Percentiles rank a stretch among this genome's conserved stretches.
These are phyloP conservation scores for Drosophila asahinai DNA, from an alignment of 1,140 invertebrate genomes.

Conservation along the genomic window DNA sequence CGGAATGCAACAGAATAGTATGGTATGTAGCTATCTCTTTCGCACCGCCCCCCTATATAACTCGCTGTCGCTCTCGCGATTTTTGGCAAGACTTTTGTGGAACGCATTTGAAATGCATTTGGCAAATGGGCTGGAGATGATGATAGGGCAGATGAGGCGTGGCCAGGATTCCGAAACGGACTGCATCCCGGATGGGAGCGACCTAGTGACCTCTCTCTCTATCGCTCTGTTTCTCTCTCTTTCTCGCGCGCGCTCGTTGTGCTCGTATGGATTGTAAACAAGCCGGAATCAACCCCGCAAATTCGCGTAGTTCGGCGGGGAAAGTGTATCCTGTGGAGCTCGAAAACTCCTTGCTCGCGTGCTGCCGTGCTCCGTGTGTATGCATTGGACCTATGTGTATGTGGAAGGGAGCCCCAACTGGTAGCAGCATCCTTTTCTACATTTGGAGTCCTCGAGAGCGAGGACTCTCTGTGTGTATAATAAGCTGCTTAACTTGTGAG, in stretches of 20 bases:
- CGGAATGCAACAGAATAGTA: conserved; percentile 49
- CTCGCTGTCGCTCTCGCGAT: conserved; percentile 1
- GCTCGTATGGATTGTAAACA: conserved; percentile 22
- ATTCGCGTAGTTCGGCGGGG: conserved; percentile 36
- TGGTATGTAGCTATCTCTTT: conserved; percentile 32
- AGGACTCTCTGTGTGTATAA: conserved; percentile 48
- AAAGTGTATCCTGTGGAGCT: conserved; percentile 43
- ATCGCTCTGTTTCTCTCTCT: neutral
- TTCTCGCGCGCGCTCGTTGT: neutral
- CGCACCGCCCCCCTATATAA: conserved; percentile 5
- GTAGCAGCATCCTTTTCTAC: conserved; percentile 13
- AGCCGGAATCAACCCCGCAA: conserved; percentile 25
- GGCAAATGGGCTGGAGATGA: conserved; percentile 36
- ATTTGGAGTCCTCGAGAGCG: conserved; percentile 25
- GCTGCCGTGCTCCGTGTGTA: conserved; percentile 30
- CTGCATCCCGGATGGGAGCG: conserved; percentile 50
- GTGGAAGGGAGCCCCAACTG: neutral
- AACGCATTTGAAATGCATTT: conserved; percentile 75
- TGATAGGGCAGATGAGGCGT: conserved; percentile 63
- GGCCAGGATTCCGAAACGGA: conserved; percentile 42
- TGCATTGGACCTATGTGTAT: conserved; percentile 35
- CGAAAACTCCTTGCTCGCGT: conserved; percentile 6
- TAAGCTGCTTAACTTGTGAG: conserved; percentile 34
- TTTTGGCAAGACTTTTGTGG: conserved; percentile 37
- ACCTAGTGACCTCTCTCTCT: conserved; percentile 54